Percentiles rank a stretch among this genome's conserved stretches.
Conservation (phyloP, 1,140 invertebrate species). For the Popillia japonica region DNA sequence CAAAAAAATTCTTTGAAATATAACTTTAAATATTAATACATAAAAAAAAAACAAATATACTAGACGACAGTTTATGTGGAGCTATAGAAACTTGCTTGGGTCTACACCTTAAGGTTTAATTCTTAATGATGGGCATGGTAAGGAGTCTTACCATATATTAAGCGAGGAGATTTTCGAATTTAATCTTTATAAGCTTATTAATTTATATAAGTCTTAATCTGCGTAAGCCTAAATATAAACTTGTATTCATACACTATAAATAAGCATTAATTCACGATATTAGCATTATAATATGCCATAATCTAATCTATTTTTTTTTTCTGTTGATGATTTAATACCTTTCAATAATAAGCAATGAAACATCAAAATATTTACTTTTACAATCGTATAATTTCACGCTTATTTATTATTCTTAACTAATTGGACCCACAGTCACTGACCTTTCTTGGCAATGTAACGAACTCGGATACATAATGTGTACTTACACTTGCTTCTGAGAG, state of each 20-base stretch:
- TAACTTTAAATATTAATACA: no score
- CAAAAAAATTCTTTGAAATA: no score
- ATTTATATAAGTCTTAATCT: background rate
- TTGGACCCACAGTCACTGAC: slow-evolving; percentile 23
- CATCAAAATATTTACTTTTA: slow-evolving; percentile 19
- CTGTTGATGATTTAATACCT: slow-evolving; percentile 28
- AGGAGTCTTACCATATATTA: no score
- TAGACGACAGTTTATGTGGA: no score
- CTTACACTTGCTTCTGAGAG: background rate
- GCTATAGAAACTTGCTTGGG: no score
- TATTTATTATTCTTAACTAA: slow-evolving; percentile 19
- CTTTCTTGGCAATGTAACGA: slow-evolving; percentile 3
- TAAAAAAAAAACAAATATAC: no score
- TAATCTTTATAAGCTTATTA: slow-evolving; percentile 8
- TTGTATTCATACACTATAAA: slow-evolving; percentile 2
- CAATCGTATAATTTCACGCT: background rate
- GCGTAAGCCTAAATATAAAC: slow-evolving; percentile 2
- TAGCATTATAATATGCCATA: slow-evolving; percentile 11
- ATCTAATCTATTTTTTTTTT: slow-evolving; percentile 29
- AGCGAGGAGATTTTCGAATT: background rate
- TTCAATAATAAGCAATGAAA: slow-evolving; percentile 11
- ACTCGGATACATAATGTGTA: background rate
- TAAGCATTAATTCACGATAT: slow-evolving; percentile 3
- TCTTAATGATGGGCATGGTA: no score
- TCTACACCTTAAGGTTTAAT: no score